Conservation (phyloP, 1,140 invertebrate species). For the Aradophagus sp. region DNA sequence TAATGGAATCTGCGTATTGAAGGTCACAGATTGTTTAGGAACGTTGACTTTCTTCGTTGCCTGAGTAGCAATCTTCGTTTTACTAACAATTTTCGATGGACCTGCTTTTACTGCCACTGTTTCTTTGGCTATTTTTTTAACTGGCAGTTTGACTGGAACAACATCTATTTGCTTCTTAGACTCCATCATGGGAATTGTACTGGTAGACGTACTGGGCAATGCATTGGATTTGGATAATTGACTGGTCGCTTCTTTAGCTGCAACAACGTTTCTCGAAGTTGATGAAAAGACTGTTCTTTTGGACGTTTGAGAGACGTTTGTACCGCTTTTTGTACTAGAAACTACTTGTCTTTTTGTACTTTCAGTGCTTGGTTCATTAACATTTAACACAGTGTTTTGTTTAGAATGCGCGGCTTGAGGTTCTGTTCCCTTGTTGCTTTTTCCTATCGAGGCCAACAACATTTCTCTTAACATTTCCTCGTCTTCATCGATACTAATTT, state of each 20-base stretch:
- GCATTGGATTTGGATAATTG: too few species aligned
- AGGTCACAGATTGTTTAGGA: constrained; percentile 54
- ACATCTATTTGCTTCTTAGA: too few species aligned
- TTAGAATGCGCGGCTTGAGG: constrained; percentile 1
- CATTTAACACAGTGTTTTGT: not conserved
- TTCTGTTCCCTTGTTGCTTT: constrained; percentile 55
- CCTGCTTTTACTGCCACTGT: too few species aligned
- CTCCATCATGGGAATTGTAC: too few species aligned
- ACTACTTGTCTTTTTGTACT: not conserved
- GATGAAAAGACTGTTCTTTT: not conserved
- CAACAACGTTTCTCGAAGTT: not conserved
- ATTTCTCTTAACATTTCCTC: constrained; percentile 67
- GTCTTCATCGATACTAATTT: constrained; percentile 69
- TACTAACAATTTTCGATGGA: constrained; percentile 41
- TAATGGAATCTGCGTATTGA: constrained; percentile 22
- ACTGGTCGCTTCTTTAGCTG: not conserved
- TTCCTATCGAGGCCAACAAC: constrained; percentile 67
- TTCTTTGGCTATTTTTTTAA: too few species aligned
- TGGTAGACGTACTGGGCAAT: too few species aligned
- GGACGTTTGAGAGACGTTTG: not conserved
- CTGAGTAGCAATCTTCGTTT: constrained; percentile 36
- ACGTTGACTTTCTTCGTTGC: constrained; percentile 58
- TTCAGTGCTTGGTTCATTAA: not conserved
- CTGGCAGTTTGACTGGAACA: too few species aligned
- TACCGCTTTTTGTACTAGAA: too few species aligned